A percentile compares a stretch with the other conserved stretches of the same genome.
phyloP scores from a whole-genome alignment of 64 coral and sea anemone species.

The Dendrophyllia cribrosa region DNA sequence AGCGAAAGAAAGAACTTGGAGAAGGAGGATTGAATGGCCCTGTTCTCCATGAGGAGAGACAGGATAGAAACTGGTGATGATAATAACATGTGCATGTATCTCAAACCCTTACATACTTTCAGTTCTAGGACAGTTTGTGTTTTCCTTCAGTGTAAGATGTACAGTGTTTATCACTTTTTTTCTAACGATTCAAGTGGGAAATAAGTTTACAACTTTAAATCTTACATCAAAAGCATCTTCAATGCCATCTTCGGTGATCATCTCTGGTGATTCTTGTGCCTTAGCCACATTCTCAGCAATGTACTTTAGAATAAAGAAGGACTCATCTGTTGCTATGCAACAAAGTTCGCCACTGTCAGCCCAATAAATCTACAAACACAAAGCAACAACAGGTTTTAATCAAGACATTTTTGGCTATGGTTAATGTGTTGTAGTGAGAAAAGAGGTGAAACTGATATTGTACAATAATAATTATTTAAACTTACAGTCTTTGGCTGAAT shows the following conservation, averaged over 20 bases:
- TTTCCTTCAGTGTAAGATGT: too few species aligned
- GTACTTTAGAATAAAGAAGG: slow-evolving; percentile 94
- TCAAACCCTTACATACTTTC: too few species aligned
- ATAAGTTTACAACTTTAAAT: background rate
- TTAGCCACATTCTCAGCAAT: slow-evolving; percentile 87
- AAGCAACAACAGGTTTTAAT: too few species aligned
- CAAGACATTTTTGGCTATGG: too few species aligned
- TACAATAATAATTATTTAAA: background rate
- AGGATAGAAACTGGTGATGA: too few species aligned
- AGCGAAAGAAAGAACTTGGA: too few species aligned
- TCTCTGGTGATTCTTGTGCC: slow-evolving; percentile 83
- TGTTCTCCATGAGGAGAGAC: too few species aligned
- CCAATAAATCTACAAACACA: slow-evolving; percentile 83
- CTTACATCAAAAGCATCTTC: slow-evolving; percentile 99
- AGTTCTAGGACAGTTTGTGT: too few species aligned
- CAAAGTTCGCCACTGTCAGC: slow-evolving; percentile 98
- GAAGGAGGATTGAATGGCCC: too few species aligned
- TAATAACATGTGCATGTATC: too few species aligned
- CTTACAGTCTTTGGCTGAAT: slow-evolving; percentile 94
- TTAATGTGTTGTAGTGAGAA: too few species aligned
- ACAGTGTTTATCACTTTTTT: too few species aligned
- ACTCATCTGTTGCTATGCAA: slow-evolving; percentile 94
- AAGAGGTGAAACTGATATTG: background rate
- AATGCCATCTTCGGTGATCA: slow-evolving; percentile 92
- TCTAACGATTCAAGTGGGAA: background rate